Percentiles rank a stretch among this genome's conserved stretches.
Evolutionary conservation across 2,113 vertebrate species (phyloP).

Genomic region (Pollimyrus isidori): DNA sequence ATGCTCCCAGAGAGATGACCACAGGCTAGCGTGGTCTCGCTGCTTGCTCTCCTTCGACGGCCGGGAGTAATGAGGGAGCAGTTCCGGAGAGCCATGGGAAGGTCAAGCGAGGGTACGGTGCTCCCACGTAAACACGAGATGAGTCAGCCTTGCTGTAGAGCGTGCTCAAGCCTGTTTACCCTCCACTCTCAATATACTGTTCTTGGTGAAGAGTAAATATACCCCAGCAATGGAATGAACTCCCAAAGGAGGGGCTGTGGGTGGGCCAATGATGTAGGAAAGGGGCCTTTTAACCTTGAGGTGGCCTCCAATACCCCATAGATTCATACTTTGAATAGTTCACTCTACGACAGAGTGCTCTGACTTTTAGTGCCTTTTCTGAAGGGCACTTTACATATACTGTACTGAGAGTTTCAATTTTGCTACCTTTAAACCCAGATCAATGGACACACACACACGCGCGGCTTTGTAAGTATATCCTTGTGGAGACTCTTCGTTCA

Average conservation of each 20-base stretch:
- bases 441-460: neutral
- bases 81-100: conserved; percentile 30
- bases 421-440: neutral
- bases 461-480: too few species aligned
- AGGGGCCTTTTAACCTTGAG: neutral
- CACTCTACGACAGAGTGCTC: neutral
- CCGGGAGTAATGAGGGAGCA: conserved; percentile 36
- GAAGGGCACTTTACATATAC: neutral
- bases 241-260: neutral
- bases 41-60: conserved; percentile 43
- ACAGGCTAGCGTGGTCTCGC: conserved; percentile 28
- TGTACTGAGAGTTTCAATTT: neutral
- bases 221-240: neutral
- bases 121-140: conserved; percentile 37
- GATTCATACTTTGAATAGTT: neutral
- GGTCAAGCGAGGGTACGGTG: conserved; percentile 51
- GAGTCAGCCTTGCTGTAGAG: conserved; percentile 35
- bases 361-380: neutral
- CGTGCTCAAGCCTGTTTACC: conserved; percentile 2
- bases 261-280: neutral
- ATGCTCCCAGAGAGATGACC: conserved; percentile 44
- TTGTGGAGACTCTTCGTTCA: too few species aligned
- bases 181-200: neutral
- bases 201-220: neutral
- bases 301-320: neutral